Evolutionary conservation across 2,888 invertebrate genomes (phyloP), one percentile per base, ranked within the genome.

Genomic region (Cepaea hortensis): DNA sequence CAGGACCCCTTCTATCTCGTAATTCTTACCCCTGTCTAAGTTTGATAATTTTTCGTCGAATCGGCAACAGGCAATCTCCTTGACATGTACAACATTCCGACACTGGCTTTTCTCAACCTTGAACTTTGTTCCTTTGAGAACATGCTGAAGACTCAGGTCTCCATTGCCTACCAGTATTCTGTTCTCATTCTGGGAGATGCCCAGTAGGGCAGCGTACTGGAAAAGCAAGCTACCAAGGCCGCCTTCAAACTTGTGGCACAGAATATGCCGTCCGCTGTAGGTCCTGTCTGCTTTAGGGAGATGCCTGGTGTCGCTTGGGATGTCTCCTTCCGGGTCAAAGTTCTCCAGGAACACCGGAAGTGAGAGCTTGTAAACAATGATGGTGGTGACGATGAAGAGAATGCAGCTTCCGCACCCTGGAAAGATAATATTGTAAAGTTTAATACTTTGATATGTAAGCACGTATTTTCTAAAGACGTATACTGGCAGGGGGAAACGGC

Each of bases 171-270:
- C 48, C 15, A 86, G 6, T 9, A 86, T n/a, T 20, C 86, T n/a
- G 46, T 84, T 48, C 11, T 84, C 85, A n/a, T 11, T 65, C 3
- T n/a, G 73, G 20, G 88, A 61, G 23, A 88, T 80, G 20, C 87
- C 85, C n/a, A 85, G n/a, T 3, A 87, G 50, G 7, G 88, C 80
- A 3, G 88, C 87, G 62, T 87, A 88, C 85, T 88, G 87, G 62
- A 88, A 88, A 9, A 88, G 77, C 7, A 84, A 83, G 65, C 82
- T 84, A 3, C 87, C 87, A 2, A 88, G 55, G 3, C 84, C 76
- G 76, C 88, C 88, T 4, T 50, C 23, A 55, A 88, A 88, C 18
- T 35, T 80, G 72, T 87, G 75, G 61, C 88, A 88, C 6, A 88
- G 9, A 7, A 87, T 55, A 35, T 86, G 77, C 11, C 72, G 82